Evolutionary conservation across 2,888 invertebrate species (phyloP).

Genomic region (Pseudeuparius sepicola): DNA sequence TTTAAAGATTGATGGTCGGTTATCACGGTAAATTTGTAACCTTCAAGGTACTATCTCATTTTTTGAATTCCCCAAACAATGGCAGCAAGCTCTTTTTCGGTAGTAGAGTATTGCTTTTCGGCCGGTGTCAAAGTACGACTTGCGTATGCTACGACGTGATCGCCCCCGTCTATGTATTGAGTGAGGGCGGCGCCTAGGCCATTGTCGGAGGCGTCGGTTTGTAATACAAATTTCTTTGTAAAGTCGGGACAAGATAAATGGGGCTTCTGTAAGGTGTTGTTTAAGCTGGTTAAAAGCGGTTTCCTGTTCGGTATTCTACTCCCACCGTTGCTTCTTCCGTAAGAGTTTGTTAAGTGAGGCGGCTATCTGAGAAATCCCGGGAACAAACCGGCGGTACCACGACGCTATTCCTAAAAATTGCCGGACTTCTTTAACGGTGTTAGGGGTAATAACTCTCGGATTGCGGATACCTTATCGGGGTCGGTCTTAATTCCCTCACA

Average conservation of each 20-base stretch:
- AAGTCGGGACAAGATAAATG: conserved; percentile 18
- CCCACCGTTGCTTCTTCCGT: conserved; percentile 5
- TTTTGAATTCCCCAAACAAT: conserved; percentile 4
- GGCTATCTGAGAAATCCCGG: conserved; percentile 8
- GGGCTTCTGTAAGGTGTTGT: conserved; percentile 6
- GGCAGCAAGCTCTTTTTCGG: background rate
- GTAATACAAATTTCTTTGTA: conserved; percentile 18
- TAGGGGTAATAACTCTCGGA: background rate
- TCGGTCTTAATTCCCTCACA: conserved; percentile 15
- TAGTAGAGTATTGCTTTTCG: conserved; percentile 1
- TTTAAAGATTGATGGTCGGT: conserved; percentile 1
- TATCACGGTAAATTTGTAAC: background rate
- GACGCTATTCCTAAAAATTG: conserved; percentile 27
- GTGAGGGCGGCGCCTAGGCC: conserved; percentile 23
- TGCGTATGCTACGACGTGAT: conserved; percentile 16
- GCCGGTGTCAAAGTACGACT: conserved; percentile 4
- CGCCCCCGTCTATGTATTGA: conserved; percentile 18
- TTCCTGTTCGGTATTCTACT: conserved; percentile 5
- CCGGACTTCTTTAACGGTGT: conserved; percentile 18
- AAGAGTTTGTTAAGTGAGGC: conserved; percentile 8
- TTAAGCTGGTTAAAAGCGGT: conserved; percentile 6
- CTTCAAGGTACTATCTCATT: background rate
- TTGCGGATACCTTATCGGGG: conserved; percentile 18
- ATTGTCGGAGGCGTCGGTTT: conserved; percentile 21
- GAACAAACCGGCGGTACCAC: conserved; percentile 28